Evolutionary conservation across 2,888 invertebrate genomes (phyloP).

Genomic region (Chrysodeixis includens): DNA sequence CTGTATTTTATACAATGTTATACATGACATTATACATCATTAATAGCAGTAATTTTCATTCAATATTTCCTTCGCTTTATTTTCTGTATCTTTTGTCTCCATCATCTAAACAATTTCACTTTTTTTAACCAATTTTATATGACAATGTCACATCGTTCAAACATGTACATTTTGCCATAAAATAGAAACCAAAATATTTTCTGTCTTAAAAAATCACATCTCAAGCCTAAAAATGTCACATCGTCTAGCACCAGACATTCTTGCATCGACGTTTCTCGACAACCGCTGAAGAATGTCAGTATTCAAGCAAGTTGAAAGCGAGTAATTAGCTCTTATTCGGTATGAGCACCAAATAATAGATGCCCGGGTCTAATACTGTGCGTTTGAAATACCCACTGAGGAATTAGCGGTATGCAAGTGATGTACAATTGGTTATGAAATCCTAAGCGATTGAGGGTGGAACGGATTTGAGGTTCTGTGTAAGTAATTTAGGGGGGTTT

Average conservation of each 20-base stretch:
- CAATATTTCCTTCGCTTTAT: too few species aligned
- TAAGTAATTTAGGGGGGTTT: neutral
- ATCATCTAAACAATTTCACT: too few species aligned
- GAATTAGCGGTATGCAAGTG: slow-evolving; percentile 38
- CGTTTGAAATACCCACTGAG: slow-evolving; percentile 41
- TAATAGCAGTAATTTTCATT: too few species aligned
- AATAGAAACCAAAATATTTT: too few species aligned
- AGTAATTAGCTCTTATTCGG: slow-evolving; percentile 85
- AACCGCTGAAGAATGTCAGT: slow-evolving; percentile 85
- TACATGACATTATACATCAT: too few species aligned
- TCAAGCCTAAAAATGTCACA: too few species aligned
- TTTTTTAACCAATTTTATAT: too few species aligned
- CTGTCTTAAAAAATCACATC: neutral
- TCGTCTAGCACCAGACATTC: slow-evolving; percentile 36
- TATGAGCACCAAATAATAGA: slow-evolving; percentile 75
- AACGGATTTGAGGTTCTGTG: neutral
- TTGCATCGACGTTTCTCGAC: slow-evolving; percentile 55
- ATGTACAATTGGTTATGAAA: slow-evolving; percentile 39
- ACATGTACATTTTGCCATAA: too few species aligned
- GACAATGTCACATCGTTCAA: too few species aligned
- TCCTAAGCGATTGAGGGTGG: slow-evolving; percentile 11
- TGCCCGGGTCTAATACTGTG: slow-evolving; percentile 58
- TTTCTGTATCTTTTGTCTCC: too few species aligned
- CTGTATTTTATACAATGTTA: too few species aligned
- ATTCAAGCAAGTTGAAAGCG: slow-evolving; percentile 81